Evolutionary conservation across 2,113 vertebrate species (phyloP).

Genomic region (Chaetodon trifascialis): DNA sequence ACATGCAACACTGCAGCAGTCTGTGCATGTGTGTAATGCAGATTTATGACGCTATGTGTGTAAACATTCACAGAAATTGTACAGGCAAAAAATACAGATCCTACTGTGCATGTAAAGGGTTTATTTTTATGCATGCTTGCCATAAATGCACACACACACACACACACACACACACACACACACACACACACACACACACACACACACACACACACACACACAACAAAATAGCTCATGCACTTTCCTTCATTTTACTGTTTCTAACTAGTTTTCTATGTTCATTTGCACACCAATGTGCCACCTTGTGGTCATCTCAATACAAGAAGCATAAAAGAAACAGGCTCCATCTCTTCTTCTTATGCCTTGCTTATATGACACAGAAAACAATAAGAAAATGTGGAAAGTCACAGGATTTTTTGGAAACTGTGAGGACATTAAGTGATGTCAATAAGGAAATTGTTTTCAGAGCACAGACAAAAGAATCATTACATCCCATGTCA

Average conservation of each 20-base stretch:
- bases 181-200: too few species aligned
- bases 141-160: background rate
- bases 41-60: background rate
- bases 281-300: conserved; percentile 49
- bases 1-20: background rate
- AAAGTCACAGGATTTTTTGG: background rate
- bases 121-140: background rate
- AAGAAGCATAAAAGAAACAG: too few species aligned
- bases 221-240: too few species aligned
- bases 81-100: background rate
- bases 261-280: background rate
- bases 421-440: background rate
- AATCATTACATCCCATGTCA: background rate
- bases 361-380: background rate
- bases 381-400: background rate
- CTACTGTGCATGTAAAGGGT: background rate
- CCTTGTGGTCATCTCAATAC: conserved; percentile 64
- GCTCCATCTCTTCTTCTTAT: background rate
- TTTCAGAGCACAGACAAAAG: background rate
- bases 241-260: background rate
- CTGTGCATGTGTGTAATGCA: background rate
- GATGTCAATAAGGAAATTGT: background rate
- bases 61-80: background rate
- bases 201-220: too few species aligned
- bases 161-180: too few species aligned